Conservation (phyloP, 2,797 vertebrate genomes). For the Helostoma temminkii region DNA sequence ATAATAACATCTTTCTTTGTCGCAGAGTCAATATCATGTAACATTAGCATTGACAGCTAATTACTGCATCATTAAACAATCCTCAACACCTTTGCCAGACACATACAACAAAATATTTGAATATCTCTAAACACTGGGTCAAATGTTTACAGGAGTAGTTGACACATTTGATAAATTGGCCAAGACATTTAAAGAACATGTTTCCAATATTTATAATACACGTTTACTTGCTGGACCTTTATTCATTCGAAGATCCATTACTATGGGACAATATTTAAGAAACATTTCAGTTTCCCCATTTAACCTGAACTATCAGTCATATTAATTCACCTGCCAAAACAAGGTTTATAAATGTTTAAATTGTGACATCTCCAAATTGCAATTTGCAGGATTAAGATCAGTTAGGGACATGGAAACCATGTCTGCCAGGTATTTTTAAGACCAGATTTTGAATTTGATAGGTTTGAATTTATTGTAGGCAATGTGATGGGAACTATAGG, state of each 20-base stretch:
- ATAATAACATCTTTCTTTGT: constrained; percentile 14
- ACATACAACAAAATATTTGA: constrained; percentile 25
- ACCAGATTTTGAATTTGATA: background rate
- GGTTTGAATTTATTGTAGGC: background rate
- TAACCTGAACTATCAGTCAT: constrained; percentile 13
- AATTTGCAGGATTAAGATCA: constrained; percentile 13
- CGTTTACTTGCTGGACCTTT: too few relatives aligned
- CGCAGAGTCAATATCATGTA: constrained; percentile 21
- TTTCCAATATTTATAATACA: constrained; percentile 21
- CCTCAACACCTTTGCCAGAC: constrained; percentile 17
- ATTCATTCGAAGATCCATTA: constrained; percentile 15
- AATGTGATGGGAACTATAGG: background rate
- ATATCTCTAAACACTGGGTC: constrained; percentile 17
- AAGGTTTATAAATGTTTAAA: background rate
- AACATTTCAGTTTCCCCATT: constrained; percentile 21
- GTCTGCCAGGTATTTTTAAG: background rate
- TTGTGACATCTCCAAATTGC: background rate
- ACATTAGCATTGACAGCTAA: constrained; percentile 15
- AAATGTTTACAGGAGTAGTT: constrained; percentile 17
- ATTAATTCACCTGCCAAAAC: constrained; percentile 8
- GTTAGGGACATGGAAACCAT: background rate
- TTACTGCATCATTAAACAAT: constrained; percentile 25
- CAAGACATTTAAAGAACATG: constrained; percentile 16
- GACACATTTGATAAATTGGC: constrained; percentile 29
- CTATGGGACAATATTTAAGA: constrained; percentile 13